Conservation (phyloP, 2,797 vertebrate genomes). For the Chromobotia macracanthus region DNA sequence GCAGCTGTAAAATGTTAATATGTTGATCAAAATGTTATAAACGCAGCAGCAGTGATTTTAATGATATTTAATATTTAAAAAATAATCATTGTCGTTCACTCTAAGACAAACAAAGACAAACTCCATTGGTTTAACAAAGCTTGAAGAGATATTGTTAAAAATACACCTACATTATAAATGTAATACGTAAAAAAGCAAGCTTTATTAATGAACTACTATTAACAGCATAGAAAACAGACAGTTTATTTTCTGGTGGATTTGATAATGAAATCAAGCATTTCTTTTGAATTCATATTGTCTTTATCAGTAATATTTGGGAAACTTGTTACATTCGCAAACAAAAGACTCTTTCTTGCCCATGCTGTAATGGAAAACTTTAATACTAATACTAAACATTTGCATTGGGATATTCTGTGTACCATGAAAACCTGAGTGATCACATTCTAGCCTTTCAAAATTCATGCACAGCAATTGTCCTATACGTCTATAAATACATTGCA, state of each 20-base stretch:
- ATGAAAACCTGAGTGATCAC: constrained; percentile 68
- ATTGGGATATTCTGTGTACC: constrained; percentile 59
- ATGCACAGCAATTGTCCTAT: constrained; percentile 67
- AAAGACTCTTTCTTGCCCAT: constrained; percentile 15
- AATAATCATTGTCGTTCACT: no score
- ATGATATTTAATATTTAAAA: no score
- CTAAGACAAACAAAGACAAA: no score
- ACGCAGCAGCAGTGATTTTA: no score
- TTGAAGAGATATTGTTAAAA: no score
- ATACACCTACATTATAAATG: no score
- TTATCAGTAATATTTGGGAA: constrained; percentile 1
- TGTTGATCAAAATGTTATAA: no score
- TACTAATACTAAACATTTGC: constrained; percentile 5
- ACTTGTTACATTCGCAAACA: constrained; percentile 6
- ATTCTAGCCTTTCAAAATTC: constrained; percentile 60
- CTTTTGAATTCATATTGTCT: neutral
- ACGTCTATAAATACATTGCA: constrained; percentile 38
- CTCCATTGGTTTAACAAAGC: no score
- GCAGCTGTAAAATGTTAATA: no score
- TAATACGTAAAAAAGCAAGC: no score
- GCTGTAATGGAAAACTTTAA: constrained; percentile 1
- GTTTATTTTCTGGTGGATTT: neutral
- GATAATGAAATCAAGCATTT: neutral
- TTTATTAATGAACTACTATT: neutral
- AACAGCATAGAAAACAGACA: neutral